Evolutionary conservation across 2,797 vertebrate genomes (phyloP).

Genomic region (Hypotaenidia philippensis): DNA sequence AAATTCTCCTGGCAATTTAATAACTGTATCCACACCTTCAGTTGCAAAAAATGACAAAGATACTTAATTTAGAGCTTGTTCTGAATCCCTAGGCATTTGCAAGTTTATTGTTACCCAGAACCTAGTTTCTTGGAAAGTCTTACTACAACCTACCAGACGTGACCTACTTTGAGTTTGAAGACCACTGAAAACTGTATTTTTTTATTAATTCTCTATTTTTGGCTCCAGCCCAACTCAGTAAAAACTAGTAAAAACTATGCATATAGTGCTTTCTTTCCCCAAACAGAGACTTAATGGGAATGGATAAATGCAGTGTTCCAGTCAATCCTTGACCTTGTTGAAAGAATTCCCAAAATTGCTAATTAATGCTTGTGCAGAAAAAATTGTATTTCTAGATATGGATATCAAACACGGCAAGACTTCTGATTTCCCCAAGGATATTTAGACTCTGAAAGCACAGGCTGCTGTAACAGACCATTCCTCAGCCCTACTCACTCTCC

Average conservation of each 20-base stretch:
- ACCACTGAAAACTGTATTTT: background rate
- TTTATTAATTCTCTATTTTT: background rate
- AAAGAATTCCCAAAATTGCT: conserved; percentile 3
- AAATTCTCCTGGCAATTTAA: background rate
- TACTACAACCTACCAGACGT: background rate
- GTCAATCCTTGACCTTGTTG: background rate
- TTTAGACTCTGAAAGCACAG: background rate
- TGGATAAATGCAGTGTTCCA: background rate
- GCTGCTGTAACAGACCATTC: background rate
- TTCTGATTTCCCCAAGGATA: background rate
- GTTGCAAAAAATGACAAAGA: background rate
- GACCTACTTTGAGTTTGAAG: background rate
- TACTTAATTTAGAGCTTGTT: background rate
- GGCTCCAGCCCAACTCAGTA: background rate
- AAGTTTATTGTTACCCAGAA: background rate
- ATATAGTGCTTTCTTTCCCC: background rate
- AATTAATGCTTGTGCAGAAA: conserved; percentile 6
- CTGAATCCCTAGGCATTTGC: background rate
- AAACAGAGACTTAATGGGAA: background rate
- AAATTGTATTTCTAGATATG: conserved; percentile 41
- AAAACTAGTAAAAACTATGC: background rate
- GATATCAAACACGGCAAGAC: background rate
- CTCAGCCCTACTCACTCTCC: background rate
- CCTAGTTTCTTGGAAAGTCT: background rate
- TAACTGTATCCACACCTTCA: background rate